These are phyloP conservation scores for Triplophysa dalaica DNA, from an alignment of 2,113 vertebrate genomes.

Conservation along the genomic window DNA sequence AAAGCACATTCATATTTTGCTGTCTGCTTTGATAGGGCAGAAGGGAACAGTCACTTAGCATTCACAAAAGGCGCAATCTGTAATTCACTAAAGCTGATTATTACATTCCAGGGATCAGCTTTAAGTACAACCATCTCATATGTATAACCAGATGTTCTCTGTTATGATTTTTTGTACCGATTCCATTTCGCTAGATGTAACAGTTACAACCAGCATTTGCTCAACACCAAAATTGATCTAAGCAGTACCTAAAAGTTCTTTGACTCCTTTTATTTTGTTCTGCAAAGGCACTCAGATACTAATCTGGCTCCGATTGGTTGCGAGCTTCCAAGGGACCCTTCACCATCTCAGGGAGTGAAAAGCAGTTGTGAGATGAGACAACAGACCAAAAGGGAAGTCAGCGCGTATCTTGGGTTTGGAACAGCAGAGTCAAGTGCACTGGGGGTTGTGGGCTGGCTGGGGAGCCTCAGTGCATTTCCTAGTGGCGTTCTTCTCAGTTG, in stretches of 20 bases:
- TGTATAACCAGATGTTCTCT: conserved; percentile 21
- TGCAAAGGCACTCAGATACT: conserved; percentile 3
- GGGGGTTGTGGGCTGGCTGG: conserved; percentile 3
- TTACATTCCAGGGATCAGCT: conserved; percentile 23
- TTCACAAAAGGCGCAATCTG: conserved; percentile 19
- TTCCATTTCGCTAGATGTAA: conserved; percentile 13
- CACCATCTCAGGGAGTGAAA: conserved; percentile 79
- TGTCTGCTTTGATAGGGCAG: conserved; percentile 22
- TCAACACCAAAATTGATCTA: not conserved
- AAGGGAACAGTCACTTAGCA: not conserved
- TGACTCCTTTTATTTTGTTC: conserved; percentile 6
- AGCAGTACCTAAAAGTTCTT: conserved; percentile 9
- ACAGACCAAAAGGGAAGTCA: conserved; percentile 67
- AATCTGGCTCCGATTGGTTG: conserved; percentile 32
- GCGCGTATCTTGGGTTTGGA: conserved; percentile 60
- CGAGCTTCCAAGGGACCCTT: conserved; percentile 51
- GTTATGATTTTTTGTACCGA: not conserved
- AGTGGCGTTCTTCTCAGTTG: conserved; percentile 56
- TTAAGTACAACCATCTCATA: not conserved
- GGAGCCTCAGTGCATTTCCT: conserved; percentile 3
- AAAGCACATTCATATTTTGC: conserved; percentile 25
- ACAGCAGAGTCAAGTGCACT: conserved; percentile 54
- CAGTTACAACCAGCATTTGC: conserved; percentile 2
- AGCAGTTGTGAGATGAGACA: conserved; percentile 69
- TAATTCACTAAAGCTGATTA: not conserved